Conservation (phyloP, 1,140 invertebrate species). For the Copidosoma floridanum region DNA sequence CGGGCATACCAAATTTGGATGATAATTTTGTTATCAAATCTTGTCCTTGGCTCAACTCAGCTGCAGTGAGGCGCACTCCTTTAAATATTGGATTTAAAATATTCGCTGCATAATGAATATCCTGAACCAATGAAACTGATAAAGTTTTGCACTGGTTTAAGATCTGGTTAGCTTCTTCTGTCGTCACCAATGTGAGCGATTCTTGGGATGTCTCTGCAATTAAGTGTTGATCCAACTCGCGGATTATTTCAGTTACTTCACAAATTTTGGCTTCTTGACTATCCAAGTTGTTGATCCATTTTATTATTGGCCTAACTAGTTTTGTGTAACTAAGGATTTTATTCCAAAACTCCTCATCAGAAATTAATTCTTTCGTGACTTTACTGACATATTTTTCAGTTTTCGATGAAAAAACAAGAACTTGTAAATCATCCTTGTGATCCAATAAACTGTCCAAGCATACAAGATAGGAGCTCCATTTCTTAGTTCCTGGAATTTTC, state of each 20-base stretch:
- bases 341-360: slow-evolving; percentile 28
- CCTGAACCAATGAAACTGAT: slow-evolving; percentile 9
- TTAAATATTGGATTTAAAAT: slow-evolving; percentile 28
- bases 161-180: slow-evolving; percentile 23
- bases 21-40: slow-evolving; percentile 28
- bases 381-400: slow-evolving; percentile 16
- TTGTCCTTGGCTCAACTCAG: slow-evolving; percentile 20
- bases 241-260: slow-evolving; percentile 28
- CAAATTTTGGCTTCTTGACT: slow-evolving; percentile 27
- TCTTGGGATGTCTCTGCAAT: slow-evolving; percentile 17
- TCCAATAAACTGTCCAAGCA: slow-evolving; percentile 32
- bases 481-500: slow-evolving; percentile 27
- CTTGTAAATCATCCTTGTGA: slow-evolving; percentile 35
- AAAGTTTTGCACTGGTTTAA: slow-evolving; percentile 18
- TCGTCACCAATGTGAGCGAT: not conserved
- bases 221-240: slow-evolving; percentile 22
- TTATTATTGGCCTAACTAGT: slow-evolving; percentile 23
- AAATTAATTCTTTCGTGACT: slow-evolving; percentile 17
- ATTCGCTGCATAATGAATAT: slow-evolving; percentile 30
- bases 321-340: slow-evolving; percentile 17
- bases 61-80: slow-evolving; percentile 20
- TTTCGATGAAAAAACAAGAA: slow-evolving; percentile 29
- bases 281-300: slow-evolving; percentile 27
- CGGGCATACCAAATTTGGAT: slow-evolving; percentile 24
- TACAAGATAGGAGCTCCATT: slow-evolving; percentile 29